Evolutionary conservation across 2,797 vertebrate genomes (phyloP), one percentile per base, ranked within the genome.

Genomic region (Rhadinocentrus ornatus): DNA sequence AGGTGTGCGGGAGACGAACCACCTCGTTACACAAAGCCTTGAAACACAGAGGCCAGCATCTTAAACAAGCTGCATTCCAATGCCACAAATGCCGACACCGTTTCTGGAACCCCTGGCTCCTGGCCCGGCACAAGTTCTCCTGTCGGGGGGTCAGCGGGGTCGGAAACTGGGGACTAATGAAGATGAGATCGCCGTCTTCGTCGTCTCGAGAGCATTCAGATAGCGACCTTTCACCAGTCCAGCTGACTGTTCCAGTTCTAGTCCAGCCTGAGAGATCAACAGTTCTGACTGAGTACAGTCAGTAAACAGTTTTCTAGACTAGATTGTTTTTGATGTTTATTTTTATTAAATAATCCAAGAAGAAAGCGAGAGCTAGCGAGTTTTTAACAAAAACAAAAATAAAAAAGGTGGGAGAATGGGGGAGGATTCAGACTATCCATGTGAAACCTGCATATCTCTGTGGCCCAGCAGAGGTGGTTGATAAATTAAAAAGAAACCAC

Each of bases 91-190:
- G 95, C 83, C 86, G 87, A 24, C 92, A 87, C 65, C 86, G 91
- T 3, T 95, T 95, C 82, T 95, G 95, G 94, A 95, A 93, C 71
- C 59, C 77, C 4, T 50, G 31, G 46, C 93, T 95, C 0, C 86
- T 95, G 74, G 77, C 56, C 48, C 91, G 95, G 68, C 95, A 95
- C 89, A 86, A 69, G 78, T 89, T 92, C 69, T 93, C 89, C 75
- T 95, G 95, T 31, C 90, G 89, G 34, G 88, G 83, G 11, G 53
- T 69, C 58, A 68, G 70, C 44, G 69, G 59, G 6, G 56, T 60
- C 6, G 69, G 26, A 0, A 69, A 31, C 86, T 91, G 92, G 91
- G 90, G 3, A 12, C 82, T 89, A 66, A 63, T 86, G 60, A 90
- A 85, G 78, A 48, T 69, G 3, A 89, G 80, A 54, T 79, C 86